Evolutionary conservation across 2,797 vertebrate species (phyloP).

Genomic region (Chrysocyon brachyurus): DNA sequence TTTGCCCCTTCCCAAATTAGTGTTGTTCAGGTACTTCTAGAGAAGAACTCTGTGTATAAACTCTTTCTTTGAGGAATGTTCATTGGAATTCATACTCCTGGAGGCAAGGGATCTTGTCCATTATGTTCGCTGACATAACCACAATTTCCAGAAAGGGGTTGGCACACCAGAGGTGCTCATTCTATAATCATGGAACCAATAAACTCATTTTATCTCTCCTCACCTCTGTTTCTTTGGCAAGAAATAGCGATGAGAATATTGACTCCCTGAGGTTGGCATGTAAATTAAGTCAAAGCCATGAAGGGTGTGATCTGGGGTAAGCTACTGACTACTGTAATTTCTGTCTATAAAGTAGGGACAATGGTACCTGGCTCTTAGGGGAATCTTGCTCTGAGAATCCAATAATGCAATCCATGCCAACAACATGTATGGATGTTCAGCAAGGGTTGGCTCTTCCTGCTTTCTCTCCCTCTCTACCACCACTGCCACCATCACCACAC

Average conservation of each 20-base stretch:
- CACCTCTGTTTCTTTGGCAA: not conserved
- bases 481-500: too few relatives aligned
- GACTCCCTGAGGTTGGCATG: not conserved
- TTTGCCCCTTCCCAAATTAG: not conserved
- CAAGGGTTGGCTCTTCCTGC: not conserved
- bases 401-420: rapidly evolving
- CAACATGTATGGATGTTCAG: not conserved
- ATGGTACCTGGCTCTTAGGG: not conserved
- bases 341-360: not conserved
- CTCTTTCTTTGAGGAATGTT: not conserved
- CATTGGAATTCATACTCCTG: not conserved
- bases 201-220: not conserved
- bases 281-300: not conserved
- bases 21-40: not conserved
- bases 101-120: not conserved
- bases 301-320: not conserved
- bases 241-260: not conserved
- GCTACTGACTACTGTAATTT: not conserved
- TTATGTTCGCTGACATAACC: not conserved
- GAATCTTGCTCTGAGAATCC: not conserved
- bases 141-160: not conserved
- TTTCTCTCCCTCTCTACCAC: not conserved
- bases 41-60: not conserved
- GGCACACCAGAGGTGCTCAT: not conserved
- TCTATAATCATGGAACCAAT: not conserved